Conservation (phyloP, 1,140 invertebrate genomes). For the Pissodes strobi region DNA sequence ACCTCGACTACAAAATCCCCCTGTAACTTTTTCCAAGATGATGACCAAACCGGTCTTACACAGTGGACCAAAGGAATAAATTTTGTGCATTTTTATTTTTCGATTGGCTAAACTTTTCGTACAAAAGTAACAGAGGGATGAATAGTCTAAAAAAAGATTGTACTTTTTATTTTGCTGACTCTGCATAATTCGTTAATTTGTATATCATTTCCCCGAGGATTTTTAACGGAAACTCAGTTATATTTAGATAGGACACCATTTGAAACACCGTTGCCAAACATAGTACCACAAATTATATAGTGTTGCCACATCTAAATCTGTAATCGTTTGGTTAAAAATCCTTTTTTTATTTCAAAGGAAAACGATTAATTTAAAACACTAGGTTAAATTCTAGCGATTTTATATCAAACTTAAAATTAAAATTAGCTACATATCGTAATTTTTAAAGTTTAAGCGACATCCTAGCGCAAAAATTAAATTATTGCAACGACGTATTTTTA, state of each 20-base stretch:
- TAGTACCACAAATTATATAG: background rate
- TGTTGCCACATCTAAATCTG: conserved; percentile 8
- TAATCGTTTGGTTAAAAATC: background rate
- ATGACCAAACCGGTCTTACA: conserved; percentile 4
- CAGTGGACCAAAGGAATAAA: conserved; percentile 15
- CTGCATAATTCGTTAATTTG: no score
- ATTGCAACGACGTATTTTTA: conserved; percentile 34
- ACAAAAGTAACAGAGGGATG: background rate
- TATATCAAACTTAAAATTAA: conserved; percentile 30
- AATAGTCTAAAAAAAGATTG: background rate
- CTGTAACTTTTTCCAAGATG: background rate
- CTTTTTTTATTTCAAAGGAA: background rate
- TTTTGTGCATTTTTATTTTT: background rate
- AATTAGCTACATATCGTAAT: conserved; percentile 35
- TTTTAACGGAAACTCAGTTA: no score
- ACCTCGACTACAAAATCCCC: background rate
- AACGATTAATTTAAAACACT: conserved; percentile 26
- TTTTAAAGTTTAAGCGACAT: conserved; percentile 10
- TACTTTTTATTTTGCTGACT: background rate
- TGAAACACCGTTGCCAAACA: conserved; percentile 17
- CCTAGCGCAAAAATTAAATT: conserved; percentile 19
- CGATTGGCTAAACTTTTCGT: background rate
- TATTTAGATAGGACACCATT: no score
- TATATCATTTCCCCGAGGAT: no score
- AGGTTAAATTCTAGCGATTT: conserved; percentile 28